A percentile compares a stretch with the other conserved stretches of the same genome.
Evolutionary conservation across 2,888 invertebrate genomes (phyloP).

Genomic region (Cylloceria caligata): DNA sequence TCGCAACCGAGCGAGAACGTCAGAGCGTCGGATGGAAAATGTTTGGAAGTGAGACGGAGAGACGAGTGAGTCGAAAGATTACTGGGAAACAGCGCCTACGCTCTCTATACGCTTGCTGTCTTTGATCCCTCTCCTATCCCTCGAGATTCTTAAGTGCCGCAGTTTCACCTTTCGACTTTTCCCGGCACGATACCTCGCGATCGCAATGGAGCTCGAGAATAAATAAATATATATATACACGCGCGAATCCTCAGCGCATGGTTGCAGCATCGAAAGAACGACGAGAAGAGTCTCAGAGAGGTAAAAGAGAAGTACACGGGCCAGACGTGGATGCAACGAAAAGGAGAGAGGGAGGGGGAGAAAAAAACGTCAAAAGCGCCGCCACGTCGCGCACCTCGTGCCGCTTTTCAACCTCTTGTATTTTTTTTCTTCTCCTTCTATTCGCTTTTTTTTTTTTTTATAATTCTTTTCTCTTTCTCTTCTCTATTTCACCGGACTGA

Average conservation of each 20-base stretch:
- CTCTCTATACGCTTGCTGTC: constrained; percentile 49
- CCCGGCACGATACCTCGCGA: constrained; percentile 51
- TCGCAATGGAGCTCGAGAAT: constrained; percentile 44
- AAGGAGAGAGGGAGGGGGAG: constrained; percentile 67
- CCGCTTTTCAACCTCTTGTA: constrained; percentile 75
- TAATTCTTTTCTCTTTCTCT: constrained; percentile 40
- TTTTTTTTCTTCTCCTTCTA: constrained; percentile 37
- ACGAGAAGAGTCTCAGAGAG: constrained; percentile 52
- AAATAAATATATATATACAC: constrained; percentile 20
- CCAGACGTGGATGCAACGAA: constrained; percentile 69
- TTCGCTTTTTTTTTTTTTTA: constrained; percentile 38
- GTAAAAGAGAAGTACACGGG: constrained; percentile 69
- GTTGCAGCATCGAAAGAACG: constrained; percentile 35
- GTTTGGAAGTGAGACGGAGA: constrained; percentile 51
- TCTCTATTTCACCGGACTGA: constrained; percentile 52
- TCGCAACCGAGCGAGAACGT: constrained; percentile 39
- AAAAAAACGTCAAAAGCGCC: constrained; percentile 78
- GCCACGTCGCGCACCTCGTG: constrained; percentile 67
- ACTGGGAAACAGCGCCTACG: constrained; percentile 55
- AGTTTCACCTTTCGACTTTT: constrained; percentile 64
- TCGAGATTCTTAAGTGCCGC: constrained; percentile 61
- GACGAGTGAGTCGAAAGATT: constrained; percentile 59
- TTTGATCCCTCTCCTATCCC: constrained; percentile 58
- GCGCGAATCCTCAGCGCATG: constrained; percentile 21
- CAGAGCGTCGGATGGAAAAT: constrained; percentile 18